These are phyloP conservation scores for Drosophila repletoides DNA, from an alignment of 1,140 invertebrate species.

Conservation along the genomic window DNA sequence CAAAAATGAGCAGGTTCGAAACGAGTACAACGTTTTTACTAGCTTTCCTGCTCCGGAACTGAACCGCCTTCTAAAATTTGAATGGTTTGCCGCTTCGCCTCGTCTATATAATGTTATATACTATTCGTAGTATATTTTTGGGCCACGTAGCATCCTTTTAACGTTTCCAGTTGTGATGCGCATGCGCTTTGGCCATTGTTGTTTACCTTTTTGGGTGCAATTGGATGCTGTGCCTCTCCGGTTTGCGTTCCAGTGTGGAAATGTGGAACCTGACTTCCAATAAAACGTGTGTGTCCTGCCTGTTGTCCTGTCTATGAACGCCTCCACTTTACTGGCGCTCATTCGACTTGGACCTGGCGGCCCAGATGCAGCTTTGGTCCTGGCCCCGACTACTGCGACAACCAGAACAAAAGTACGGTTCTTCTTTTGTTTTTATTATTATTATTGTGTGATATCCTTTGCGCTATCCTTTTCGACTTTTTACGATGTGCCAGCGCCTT, in stretches of 20 bases:
- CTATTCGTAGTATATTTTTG: too few relatives aligned
- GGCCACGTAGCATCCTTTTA: constrained; percentile 10
- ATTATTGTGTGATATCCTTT: too few relatives aligned
- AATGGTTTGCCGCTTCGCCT: too few relatives aligned
- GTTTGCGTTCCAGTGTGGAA: not conserved
- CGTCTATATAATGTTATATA: too few relatives aligned
- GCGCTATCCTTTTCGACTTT: constrained; percentile 39
- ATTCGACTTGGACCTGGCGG: constrained; percentile 70
- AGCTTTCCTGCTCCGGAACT: too few relatives aligned
- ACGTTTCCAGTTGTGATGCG: constrained; percentile 22
- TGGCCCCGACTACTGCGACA: too few relatives aligned
- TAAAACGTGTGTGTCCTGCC: constrained; percentile 8
- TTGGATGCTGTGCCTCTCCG: constrained; percentile 43
- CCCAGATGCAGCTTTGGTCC: constrained; percentile 65
- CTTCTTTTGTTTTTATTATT: constrained; percentile 64
- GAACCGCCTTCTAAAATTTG: too few relatives aligned
- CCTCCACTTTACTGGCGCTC: constrained; percentile 63
- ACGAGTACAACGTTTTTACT: too few relatives aligned
- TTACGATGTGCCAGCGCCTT: constrained; percentile 52
- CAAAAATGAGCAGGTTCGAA: too few relatives aligned
- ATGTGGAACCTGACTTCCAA: constrained; percentile 31
- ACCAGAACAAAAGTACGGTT: constrained; percentile 12
- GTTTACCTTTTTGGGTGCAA: constrained; percentile 57
- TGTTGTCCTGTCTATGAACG: constrained; percentile 21
- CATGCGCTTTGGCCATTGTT: constrained; percentile 50